Evolutionary conservation across 2,797 vertebrate genomes (phyloP).

Genomic region (Ctenochaetus hawaiiensis): DNA sequence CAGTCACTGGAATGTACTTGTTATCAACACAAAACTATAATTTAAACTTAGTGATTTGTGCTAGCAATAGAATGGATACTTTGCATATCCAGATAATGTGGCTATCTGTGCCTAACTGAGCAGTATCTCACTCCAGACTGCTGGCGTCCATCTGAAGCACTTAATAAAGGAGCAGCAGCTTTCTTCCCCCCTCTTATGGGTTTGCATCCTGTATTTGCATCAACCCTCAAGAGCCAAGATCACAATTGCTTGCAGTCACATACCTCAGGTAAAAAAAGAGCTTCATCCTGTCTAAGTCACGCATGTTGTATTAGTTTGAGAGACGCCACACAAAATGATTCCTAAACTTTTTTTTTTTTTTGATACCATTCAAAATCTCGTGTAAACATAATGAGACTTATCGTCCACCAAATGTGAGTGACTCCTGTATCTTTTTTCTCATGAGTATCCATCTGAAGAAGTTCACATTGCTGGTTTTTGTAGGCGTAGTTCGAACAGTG

Average conservation of each 20-base stretch:
- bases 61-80: conserved; percentile 16
- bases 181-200: conserved; percentile 92
- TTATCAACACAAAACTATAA: conserved; percentile 27
- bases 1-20: conserved; percentile 26
- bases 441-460: conserved; percentile 35
- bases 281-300: background rate
- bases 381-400: background rate
- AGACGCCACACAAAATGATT: background rate
- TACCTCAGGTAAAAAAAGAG: conserved; percentile 83
- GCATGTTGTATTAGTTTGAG: background rate
- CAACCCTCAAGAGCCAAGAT: conserved; percentile 87
- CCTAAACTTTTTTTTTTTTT: background rate
- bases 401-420: conserved; percentile 10
- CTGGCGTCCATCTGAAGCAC: conserved; percentile 89
- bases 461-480: conserved; percentile 48
- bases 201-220: conserved; percentile 89
- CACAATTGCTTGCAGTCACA: conserved; percentile 85
- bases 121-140: conserved; percentile 85
- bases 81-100: conserved; percentile 23
- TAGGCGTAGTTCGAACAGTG: conserved; percentile 90
- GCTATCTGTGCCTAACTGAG: conserved; percentile 25
- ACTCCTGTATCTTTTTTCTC: conserved; percentile 15
- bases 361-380: background rate
- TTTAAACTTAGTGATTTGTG: background rate
- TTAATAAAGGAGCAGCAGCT: conserved; percentile 83